Conservation (phyloP, 2,797 vertebrate species). For the Toxotes lorentzi region DNA sequence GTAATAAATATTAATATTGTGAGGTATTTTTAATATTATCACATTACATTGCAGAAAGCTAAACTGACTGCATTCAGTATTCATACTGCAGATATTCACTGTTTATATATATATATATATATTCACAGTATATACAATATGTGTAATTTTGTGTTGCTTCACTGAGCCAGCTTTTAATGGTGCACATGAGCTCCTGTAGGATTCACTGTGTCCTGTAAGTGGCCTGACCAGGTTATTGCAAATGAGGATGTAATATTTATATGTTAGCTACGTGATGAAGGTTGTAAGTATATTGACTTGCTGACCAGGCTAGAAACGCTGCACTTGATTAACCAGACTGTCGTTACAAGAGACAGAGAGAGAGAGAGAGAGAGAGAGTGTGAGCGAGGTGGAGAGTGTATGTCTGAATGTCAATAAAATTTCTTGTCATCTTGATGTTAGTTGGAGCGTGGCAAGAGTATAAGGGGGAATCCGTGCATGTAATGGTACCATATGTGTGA, state of each 20-base stretch:
- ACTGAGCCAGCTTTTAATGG: constrained; percentile 35
- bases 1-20: constrained; percentile 14
- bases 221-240: constrained; percentile 65
- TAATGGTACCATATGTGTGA: constrained; percentile 83
- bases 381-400: constrained; percentile 35
- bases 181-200: constrained; percentile 25
- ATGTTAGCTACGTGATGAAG: constrained; percentile 60
- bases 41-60: background rate
- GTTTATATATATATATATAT: background rate
- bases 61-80: constrained; percentile 5
- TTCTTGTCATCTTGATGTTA: constrained; percentile 73
- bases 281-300: constrained; percentile 76
- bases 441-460: constrained; percentile 63
- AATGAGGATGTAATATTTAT: constrained; percentile 80
- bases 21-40: background rate
- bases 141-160: constrained; percentile 20
- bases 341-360: constrained; percentile 49
- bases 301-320: constrained; percentile 74
- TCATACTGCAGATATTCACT: background rate
- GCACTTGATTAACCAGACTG: constrained; percentile 75
- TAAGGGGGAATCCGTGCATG: constrained; percentile 77
- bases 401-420: constrained; percentile 79
- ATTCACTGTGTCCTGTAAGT: constrained; percentile 43
- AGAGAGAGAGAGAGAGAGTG: constrained; percentile 19
- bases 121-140: background rate